Base-by-base conservation (phyloP, 2,888 invertebrate species). In the Drosophila rubida region DNA sequence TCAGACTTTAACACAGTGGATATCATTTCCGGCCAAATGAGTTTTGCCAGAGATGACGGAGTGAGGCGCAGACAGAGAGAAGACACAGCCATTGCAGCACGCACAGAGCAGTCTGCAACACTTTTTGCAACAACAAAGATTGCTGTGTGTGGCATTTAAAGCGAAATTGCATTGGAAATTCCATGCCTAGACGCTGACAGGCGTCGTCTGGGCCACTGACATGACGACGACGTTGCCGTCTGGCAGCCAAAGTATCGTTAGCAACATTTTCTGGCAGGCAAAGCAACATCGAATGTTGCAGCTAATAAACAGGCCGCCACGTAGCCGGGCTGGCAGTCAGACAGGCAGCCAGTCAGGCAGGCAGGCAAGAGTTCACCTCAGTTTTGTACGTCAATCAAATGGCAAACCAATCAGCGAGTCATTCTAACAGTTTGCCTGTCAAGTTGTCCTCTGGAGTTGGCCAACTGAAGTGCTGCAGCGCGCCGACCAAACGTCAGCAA, bases 1-100 rank as follows among this genome's bases (percentile, higher is more conserved):
- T 68, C 78, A 67, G 85, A 69, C 84, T 77, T 87, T 84, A 87
- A 72, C 78, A 72, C 85, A 85, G 74, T 74, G 80, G 79, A 86
- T 88, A 87, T 83, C 79, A 86, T 83, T 87, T 87, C 87, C 89
- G 86, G 75, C 55, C 72, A 89, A 87, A 88, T 87, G 89, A 82
- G 74, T 77, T 87, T 71, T 60, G 72, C 74, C 32, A 32, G 75
- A 30, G 30, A 44, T 11, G 23, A 44, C 11, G 54, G 44, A 23
- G 54, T 11, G 53, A 23, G 42, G 22, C 4, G 11, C 14, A 23
- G 61, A 54, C 46, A 48, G 44, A 54, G 44, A 48, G 44, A 13
- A 37, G 50, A 49, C 60, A 63, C 60, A 60, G 78, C 53, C 48
- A 44, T n/a, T 44, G 51, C 27, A n/a, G 30, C 63, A 78, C 64